These are phyloP conservation scores for Elephantulus edwardii DNA, from an alignment of 2,113 vertebrate species.

Conservation along the genomic window DNA sequence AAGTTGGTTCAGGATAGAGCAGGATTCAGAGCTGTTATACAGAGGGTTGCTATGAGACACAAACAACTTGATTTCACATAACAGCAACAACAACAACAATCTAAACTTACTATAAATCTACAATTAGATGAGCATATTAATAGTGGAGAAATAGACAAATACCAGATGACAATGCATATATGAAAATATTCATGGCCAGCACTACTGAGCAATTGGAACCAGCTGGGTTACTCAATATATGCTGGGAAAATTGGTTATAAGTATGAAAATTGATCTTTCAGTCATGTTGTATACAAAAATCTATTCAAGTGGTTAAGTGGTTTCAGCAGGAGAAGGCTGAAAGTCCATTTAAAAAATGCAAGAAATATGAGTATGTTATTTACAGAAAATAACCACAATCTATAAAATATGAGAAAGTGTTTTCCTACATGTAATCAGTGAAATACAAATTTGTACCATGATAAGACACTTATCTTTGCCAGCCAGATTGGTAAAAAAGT, in stretches of 20 bases:
- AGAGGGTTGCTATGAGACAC: too few species aligned
- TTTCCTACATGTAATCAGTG: background rate
- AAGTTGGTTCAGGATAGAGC: too few species aligned
- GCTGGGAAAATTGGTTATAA: background rate
- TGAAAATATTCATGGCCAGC: background rate
- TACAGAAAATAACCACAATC: background rate
- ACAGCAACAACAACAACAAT: too few species aligned
- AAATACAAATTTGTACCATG: background rate
- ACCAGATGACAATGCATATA: background rate
- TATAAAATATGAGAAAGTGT: background rate
- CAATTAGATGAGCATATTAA: background rate
- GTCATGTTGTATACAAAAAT: background rate
- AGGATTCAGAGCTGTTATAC: too few species aligned
- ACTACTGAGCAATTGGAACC: background rate
- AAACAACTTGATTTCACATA: too few species aligned
- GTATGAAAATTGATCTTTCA: background rate
- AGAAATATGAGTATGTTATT: background rate
- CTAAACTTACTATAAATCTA: background rate
- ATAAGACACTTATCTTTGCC: background rate
- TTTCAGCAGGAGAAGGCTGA: background rate
- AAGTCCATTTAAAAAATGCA: background rate
- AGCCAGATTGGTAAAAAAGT: background rate
- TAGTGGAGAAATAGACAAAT: background rate
- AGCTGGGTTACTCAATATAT: background rate
- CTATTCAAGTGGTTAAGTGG: background rate